Percentiles rank a stretch among this genome's conserved stretches.
phyloP scores from a whole-genome alignment of 2,888 invertebrate genomes.

The Agrenia bidenticulata region DNA sequence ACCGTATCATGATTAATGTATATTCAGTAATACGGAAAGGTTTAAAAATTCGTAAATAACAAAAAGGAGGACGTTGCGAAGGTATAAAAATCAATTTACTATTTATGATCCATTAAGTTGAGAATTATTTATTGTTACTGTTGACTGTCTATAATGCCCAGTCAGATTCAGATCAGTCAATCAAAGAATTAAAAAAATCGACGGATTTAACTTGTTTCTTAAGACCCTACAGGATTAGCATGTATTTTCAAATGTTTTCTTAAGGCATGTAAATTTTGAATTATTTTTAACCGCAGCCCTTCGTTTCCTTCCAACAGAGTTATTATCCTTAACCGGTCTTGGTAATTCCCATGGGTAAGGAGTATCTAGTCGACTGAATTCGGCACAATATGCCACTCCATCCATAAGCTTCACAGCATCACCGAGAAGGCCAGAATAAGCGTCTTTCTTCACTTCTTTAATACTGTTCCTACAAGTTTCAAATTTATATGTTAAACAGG shows the following conservation, averaged over 20 bases:
- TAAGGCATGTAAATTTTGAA: not conserved
- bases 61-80: too few species aligned
- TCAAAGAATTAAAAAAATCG: too few species aligned
- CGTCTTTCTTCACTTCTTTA: constrained; percentile 27
- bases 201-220: too few species aligned
- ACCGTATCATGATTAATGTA: too few species aligned
- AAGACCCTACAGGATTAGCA: not conserved
- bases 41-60: too few species aligned
- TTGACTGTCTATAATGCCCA: too few species aligned
- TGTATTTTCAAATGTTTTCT: constrained; percentile 4
- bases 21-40: too few species aligned
- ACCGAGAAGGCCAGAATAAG: constrained; percentile 43
- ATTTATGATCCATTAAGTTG: too few species aligned
- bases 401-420: constrained; percentile 39
- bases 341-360: constrained; percentile 38
- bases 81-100: too few species aligned
- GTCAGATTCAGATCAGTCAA: too few species aligned
- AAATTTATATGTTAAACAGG: too few species aligned
- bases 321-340: constrained; percentile 10
- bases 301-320: not conserved
- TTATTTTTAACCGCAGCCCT: not conserved
- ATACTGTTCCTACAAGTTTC: constrained; percentile 34
- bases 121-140: too few species aligned
- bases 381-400: constrained; percentile 35
- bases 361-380: constrained; percentile 22